Percentiles rank a stretch among this genome's conserved stretches.
phyloP scores from a whole-genome alignment of 2,888 invertebrate genomes.

The Acanthopleura granulata region DNA sequence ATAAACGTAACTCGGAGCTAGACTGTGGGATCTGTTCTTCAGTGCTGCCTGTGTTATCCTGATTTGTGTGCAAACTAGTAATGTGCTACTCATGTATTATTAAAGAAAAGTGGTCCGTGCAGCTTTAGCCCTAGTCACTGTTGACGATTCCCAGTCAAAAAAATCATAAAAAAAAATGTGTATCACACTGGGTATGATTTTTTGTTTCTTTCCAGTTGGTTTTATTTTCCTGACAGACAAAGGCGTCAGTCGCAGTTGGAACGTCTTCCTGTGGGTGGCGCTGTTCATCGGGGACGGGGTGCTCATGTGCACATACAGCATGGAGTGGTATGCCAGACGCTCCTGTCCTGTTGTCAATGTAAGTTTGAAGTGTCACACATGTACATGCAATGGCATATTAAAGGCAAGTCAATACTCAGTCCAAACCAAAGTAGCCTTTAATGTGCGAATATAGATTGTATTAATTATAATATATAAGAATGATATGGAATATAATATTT shows the following conservation, averaged over 20 bases:
- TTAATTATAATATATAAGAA: too few relatives aligned
- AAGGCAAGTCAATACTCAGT: too few relatives aligned
- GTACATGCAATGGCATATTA: too few relatives aligned
- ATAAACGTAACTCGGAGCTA: too few relatives aligned
- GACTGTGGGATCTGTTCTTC: too few relatives aligned
- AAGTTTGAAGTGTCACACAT: slow-evolving; percentile 26
- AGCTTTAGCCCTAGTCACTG: neutral
- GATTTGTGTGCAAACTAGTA: too few relatives aligned
- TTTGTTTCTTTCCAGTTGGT: slow-evolving; percentile 57
- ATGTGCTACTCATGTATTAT: too few relatives aligned
- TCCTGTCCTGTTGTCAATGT: slow-evolving; percentile 77
- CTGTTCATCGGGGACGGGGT: slow-evolving; percentile 84
- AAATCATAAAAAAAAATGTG: neutral
- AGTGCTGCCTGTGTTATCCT: too few relatives aligned
- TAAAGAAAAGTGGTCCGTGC: neutral
- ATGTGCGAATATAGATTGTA: too few relatives aligned
- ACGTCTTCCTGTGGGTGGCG: slow-evolving; percentile 87
- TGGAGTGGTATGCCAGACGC: slow-evolving; percentile 87
- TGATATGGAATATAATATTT: too few relatives aligned
- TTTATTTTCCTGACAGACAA: slow-evolving; percentile 72
- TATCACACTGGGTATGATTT: neutral
- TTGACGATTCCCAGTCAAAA: too few relatives aligned
- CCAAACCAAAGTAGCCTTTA: too few relatives aligned
- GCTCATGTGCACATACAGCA: slow-evolving; percentile 82
- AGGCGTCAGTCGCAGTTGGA: slow-evolving; percentile 71